A percentile compares a stretch with the other conserved stretches of the same genome.
Evolutionary conservation across 2,797 vertebrate species (phyloP).

Genomic region (Prionace glauca): DNA sequence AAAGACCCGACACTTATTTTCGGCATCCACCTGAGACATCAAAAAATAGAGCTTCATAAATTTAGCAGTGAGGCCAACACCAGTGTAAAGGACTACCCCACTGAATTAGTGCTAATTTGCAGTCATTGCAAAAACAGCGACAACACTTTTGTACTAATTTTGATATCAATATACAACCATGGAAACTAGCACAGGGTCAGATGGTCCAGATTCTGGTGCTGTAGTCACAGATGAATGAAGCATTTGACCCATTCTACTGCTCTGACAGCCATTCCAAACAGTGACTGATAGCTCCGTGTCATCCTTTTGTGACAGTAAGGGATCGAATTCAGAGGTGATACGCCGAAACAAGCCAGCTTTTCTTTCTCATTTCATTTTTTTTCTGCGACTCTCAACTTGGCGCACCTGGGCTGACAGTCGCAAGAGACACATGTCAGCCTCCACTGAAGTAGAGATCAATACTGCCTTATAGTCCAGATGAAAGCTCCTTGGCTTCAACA

Average conservation of each 20-base stretch:
- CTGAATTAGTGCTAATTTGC: not conserved
- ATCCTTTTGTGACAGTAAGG: not conserved
- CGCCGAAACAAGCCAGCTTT: not conserved
- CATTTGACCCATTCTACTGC: not conserved
- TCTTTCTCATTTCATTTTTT: not conserved
- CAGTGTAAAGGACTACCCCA: not conserved
- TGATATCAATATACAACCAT: not conserved
- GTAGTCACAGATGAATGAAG: not conserved
- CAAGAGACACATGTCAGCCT: conserved; percentile 15
- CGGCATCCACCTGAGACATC: too few relatives aligned
- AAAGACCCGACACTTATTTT: not conserved
- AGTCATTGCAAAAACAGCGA: not conserved
- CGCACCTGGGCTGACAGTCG: not conserved
- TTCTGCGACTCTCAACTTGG: too few relatives aligned
- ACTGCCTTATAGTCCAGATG: not conserved
- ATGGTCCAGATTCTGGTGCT: not conserved
- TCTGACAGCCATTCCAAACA: not conserved
- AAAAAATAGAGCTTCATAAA: not conserved
- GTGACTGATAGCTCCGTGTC: not conserved
- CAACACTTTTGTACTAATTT: not conserved
- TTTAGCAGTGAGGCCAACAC: not conserved
- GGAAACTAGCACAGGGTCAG: too few relatives aligned
- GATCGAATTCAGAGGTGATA: not conserved
- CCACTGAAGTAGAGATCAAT: not conserved
- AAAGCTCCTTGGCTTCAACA: not conserved